Evolutionary conservation across 2,888 invertebrate species (phyloP).

Genomic region (Steromphala cineraria): DNA sequence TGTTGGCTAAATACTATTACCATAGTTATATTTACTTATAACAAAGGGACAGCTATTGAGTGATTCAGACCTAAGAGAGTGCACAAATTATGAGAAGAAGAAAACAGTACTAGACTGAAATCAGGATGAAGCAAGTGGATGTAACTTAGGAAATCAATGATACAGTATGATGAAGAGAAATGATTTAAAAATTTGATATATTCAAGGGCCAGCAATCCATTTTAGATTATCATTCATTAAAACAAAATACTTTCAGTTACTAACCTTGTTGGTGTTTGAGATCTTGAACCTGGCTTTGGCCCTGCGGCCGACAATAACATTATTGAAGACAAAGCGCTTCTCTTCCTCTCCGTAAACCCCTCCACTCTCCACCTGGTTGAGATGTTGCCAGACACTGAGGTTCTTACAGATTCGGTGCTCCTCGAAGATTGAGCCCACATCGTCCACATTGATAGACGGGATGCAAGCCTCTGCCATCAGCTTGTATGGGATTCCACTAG

Average conservation of each 20-base stretch:
- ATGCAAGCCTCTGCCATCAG: conserved; percentile 74
- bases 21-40: no score
- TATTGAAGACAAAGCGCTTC: conserved; percentile 74
- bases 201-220: no score
- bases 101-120: no score
- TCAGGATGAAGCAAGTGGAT: no score
- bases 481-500: conserved; percentile 72
- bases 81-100: no score
- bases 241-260: background rate
- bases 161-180: no score
- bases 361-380: conserved; percentile 63
- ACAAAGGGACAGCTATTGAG: no score
- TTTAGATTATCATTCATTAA: no score
- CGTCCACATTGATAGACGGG: conserved; percentile 72
- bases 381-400: conserved; percentile 70
- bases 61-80: no score
- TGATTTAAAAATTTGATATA: no score
- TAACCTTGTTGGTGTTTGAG: conserved; percentile 72
- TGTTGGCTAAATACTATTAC: no score
- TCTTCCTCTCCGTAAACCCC: conserved; percentile 75
- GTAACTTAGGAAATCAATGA: no score
- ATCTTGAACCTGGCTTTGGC: conserved; percentile 75
- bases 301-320: conserved; percentile 74
- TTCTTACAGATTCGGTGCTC: conserved; percentile 75
- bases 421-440: conserved; percentile 74